Evolutionary conservation across 2,888 invertebrate genomes (phyloP).

Genomic region (Amitus sp.): DNA sequence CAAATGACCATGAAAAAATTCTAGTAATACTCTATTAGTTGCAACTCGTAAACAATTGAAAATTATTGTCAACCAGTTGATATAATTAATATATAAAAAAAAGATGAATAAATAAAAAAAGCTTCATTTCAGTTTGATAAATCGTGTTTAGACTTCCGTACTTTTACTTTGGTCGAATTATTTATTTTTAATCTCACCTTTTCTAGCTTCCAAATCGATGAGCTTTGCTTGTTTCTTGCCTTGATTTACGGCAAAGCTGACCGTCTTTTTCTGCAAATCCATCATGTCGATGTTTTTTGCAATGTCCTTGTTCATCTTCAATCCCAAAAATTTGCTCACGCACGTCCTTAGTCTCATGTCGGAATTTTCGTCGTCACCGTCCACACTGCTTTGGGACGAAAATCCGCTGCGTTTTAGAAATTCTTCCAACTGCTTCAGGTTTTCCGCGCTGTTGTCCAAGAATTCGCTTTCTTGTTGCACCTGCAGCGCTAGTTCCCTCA

Average conservation of each 20-base stretch:
- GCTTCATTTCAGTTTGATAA: too few species aligned
- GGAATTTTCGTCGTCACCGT: constrained; percentile 76
- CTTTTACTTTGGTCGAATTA: too few species aligned
- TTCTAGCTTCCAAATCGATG: constrained; percentile 71
- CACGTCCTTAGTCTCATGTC: constrained; percentile 78
- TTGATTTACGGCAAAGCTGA: constrained; percentile 75
- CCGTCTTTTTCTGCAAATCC: constrained; percentile 74
- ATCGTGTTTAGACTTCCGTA: too few species aligned
- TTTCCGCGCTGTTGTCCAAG: constrained; percentile 69
- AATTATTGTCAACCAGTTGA: too few species aligned
- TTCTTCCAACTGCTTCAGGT: constrained; percentile 76
- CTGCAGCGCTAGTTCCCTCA: constrained; percentile 50
- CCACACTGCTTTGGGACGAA: constrained; percentile 71
- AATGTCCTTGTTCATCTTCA: constrained; percentile 77
- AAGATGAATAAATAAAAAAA: too few species aligned
- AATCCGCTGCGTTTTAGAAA: constrained; percentile 78
- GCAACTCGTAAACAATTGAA: too few species aligned
- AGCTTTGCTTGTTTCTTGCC: constrained; percentile 67
- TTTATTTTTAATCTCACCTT: constrained; percentile 42
- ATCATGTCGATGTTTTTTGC: constrained; percentile 71
- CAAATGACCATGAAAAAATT: too few species aligned
- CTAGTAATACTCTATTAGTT: too few species aligned
- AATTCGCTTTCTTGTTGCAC: constrained; percentile 43
- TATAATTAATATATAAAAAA: too few species aligned
- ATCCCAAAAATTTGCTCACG: constrained; percentile 76